A percentile compares a stretch with the other conserved stretches of the same genome.
phyloP scores from a whole-genome alignment of 2,797 vertebrate genomes.

The Fundulus diaphanus region DNA sequence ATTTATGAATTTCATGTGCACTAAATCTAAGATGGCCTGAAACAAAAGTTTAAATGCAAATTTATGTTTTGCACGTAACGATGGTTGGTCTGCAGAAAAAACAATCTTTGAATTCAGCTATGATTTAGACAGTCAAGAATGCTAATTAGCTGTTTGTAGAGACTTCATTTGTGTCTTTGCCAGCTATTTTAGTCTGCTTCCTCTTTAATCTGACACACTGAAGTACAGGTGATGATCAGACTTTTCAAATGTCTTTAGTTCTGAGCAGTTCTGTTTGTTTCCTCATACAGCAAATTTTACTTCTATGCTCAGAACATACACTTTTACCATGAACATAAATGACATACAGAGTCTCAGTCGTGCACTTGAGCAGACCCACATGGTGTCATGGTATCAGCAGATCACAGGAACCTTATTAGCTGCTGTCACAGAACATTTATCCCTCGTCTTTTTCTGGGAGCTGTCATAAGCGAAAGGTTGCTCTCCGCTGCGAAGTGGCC shows the following conservation, averaged over 20 bases:
- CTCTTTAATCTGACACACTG: slow-evolving; percentile 58
- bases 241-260: slow-evolving; percentile 40
- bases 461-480: slow-evolving; percentile 76
- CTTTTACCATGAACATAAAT: slow-evolving; percentile 28
- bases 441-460: slow-evolving; percentile 80
- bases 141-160: slow-evolving; percentile 57
- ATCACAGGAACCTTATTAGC: slow-evolving; percentile 80
- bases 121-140: slow-evolving; percentile 10
- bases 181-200: slow-evolving; percentile 58
- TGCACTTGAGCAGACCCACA: slow-evolving; percentile 14
- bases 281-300: slow-evolving; percentile 39
- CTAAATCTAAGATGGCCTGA: not conserved
- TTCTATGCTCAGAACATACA: slow-evolving; percentile 29
- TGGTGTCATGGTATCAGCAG: slow-evolving; percentile 54
- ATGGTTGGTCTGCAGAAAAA: slow-evolving; percentile 8
- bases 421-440: slow-evolving; percentile 85
- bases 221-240: slow-evolving; percentile 60
- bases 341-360: slow-evolving; percentile 20
- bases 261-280: slow-evolving; percentile 30
- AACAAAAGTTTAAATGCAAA: slow-evolving; percentile 18
- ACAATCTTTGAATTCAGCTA: not conserved
- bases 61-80: not conserved
- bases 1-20: slow-evolving; percentile 26
- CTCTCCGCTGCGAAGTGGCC: slow-evolving; percentile 69
- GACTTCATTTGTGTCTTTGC: slow-evolving; percentile 45